Conservation (phyloP, 2,113 vertebrate genomes). For the Xiphophorus couchianus region DNA sequence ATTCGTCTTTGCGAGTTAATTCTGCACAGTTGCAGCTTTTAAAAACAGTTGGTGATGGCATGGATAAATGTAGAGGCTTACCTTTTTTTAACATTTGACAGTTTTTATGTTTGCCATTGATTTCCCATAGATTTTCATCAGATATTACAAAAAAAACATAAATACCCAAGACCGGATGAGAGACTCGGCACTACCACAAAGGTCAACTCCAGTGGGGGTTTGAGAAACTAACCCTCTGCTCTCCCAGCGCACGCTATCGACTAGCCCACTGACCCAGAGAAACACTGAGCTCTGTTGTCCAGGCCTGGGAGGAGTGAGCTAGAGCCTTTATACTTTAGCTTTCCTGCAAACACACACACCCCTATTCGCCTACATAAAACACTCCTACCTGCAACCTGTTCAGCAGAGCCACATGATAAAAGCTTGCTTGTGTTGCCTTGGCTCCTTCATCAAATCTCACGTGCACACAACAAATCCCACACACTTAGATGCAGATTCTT, state of each 20-base stretch:
- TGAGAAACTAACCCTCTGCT: conserved; percentile 31
- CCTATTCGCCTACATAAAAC: conserved; percentile 1
- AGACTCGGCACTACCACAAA: conserved; percentile 18
- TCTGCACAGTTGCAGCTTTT: too few relatives aligned
- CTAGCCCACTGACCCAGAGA: conserved; percentile 31
- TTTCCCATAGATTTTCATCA: not conserved
- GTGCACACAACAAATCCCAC: conserved; percentile 15
- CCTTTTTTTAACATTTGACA: too few relatives aligned
- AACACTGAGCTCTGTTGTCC: conserved; percentile 50
- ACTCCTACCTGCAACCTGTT: conserved; percentile 7
- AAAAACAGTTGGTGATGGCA: too few relatives aligned
- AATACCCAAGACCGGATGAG: conserved; percentile 19
- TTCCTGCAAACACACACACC: conserved; percentile 31
- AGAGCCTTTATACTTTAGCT: conserved; percentile 13
- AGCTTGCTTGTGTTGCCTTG: conserved; percentile 11
- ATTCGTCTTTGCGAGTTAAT: too few relatives aligned
- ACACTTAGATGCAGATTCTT: conserved; percentile 22
- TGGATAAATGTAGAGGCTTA: too few relatives aligned
- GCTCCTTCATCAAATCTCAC: conserved; percentile 17
- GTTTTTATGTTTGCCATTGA: not conserved
- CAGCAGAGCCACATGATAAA: conserved; percentile 29
- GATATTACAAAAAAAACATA: conserved; percentile 2
- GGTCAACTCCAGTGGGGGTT: conserved; percentile 28
- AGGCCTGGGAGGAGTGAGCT: conserved; percentile 20
- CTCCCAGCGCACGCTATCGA: conserved; percentile 18